Evolutionary conservation across 2,113 vertebrate genomes (phyloP), one percentile per base, ranked within the genome.

Genomic region (Vulpes ferrilata): DNA sequence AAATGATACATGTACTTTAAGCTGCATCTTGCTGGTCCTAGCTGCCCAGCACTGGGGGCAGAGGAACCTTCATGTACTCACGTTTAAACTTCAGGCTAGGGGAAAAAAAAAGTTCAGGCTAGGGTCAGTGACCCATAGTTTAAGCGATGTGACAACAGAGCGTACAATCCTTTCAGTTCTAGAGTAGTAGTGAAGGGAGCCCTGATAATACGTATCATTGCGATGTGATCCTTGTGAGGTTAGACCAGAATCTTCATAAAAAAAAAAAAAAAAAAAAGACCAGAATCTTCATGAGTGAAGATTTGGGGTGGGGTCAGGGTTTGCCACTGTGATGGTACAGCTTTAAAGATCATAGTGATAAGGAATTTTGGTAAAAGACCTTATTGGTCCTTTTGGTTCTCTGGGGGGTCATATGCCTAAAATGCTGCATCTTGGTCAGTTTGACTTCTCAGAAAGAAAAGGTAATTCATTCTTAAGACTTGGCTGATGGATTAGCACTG

Each of bases 361-460:
- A 30, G 11, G 88, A 76, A 83, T 91, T 48, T 30, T 30, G 59
- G 25, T 78, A 20, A 48, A 86, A 71, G 57, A 71, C 30, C 4
- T 73, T 23, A 35, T 57, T 1, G 6, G 1, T 43, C n/a, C 62
- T 73, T 32, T 2, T 51, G 7, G 16, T 93, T 84, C 48, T 95
- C 2, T 59, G 8, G 5, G 0, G n/a, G 64, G 8, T 81, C 80
- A 11, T 51, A 11, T 30, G 32, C 53, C 13, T 22, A 62, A 32
- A 78, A 16, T 38, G n/a, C 27, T 20, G 0, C 38, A 15, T 88
- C 27, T 35, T 88, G 57, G 62, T 73, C 9, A 59, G 7, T 83
- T 69, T 97, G 25, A 85, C 48, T 7, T 96, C 84, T 81, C 67
- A 85, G n/a, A 35, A 95, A 69, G 55, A 11, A 71, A 32, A 64